Conservation (phyloP, 1,140 invertebrate genomes). For the Ostrea denselamellosa region DNA sequence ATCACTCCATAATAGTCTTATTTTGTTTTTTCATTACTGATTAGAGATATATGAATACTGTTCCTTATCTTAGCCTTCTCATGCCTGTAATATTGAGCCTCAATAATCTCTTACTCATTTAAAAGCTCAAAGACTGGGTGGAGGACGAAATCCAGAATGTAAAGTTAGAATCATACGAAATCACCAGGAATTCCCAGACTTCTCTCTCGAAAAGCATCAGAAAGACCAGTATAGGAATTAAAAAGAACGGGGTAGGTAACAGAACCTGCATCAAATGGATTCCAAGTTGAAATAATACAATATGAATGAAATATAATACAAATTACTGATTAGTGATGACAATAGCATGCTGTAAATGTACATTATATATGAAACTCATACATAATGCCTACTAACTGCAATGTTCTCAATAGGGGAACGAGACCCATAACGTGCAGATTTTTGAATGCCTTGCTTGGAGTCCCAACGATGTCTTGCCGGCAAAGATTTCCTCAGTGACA, state of each 20-base stretch:
- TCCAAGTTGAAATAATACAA: neutral
- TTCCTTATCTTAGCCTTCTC: too few relatives aligned
- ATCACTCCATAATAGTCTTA: neutral
- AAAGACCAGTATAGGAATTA: neutral
- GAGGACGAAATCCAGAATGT: neutral
- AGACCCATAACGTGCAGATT: neutral
- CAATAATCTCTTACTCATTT: neutral
- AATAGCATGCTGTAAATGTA: too few relatives aligned
- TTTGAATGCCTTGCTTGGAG: neutral
- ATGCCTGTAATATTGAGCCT: too few relatives aligned
- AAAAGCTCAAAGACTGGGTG: slow-evolving; percentile 4
- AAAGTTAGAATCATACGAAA: neutral
- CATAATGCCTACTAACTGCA: neutral
- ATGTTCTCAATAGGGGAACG: neutral
- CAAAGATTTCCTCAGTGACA: neutral
- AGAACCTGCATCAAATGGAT: neutral
- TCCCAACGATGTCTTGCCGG: neutral
- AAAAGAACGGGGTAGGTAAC: neutral
- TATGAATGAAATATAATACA: neutral
- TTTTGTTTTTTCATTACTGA: too few relatives aligned
- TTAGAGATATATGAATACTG: too few relatives aligned
- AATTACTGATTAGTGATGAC: neutral
- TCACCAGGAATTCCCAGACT: neutral
- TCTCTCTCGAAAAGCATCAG: neutral
- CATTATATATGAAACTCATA: too few relatives aligned